Evolutionary conservation across 2,888 invertebrate genomes (phyloP), one percentile per base, ranked within the genome.

Genomic region (Adela reaumurella): DNA sequence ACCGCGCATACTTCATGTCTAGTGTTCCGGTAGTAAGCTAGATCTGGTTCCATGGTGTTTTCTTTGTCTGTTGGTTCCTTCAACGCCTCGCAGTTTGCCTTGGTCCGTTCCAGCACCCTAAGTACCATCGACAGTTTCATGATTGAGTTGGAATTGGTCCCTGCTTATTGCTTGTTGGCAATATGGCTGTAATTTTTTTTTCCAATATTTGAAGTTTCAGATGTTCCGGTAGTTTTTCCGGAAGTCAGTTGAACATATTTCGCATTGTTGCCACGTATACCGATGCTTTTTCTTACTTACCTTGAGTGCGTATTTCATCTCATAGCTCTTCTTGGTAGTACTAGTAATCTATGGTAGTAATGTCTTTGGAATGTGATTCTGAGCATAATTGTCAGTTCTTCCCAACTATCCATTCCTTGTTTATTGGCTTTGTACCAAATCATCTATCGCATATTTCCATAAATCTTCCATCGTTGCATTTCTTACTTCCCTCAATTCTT

Each of bases 221-320:
- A 6, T 4, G 8, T 6, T 46, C 49, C 8, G 16, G 14, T 5
- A 46, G n/a, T 16, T 43, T 29, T 8, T 29, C 14, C 1, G 46
- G 49, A 14, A 49, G 18, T 8, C 49, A 10, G 2, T 46, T 49
- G 35, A 46, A 49, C 49, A 49, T 49, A 19, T 49, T 49, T 35
- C 46, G 49, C 49, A 46, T 49, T 2, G 43, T 16, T 1, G 49
- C 11, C 2, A 49, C 16, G 16, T 46, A 49, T 16, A 49, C 46
- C 17, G 44, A 2, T 3, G 46, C 43, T 5, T 19, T 46, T 17
- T 49, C 49, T 14, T 46, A 3, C 19, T 11, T 46, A 2, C 44
- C 17, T 11, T 46, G 49, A 1, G 46, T 49, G 1, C 49, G 17
- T 43, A 49, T 49, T 29, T 49, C 49, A 1, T 49, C 49, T 11